phyloP scores from a whole-genome alignment of 2,888 invertebrate species.

The Limnephilus lunatus region DNA sequence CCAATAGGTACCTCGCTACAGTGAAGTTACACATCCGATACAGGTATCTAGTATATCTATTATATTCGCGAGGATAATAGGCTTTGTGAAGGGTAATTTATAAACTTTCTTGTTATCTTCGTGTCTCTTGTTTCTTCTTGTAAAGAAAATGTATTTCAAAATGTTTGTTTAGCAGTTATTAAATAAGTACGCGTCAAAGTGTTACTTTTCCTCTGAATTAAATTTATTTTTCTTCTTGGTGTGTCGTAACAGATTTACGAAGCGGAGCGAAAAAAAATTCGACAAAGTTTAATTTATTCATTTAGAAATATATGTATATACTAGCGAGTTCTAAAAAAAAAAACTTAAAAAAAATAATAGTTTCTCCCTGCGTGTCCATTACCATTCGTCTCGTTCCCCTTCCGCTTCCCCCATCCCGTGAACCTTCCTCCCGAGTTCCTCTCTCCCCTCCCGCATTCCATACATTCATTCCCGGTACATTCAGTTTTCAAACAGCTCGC shows the following conservation, averaged over 20 bases:
- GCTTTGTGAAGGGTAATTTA: constrained; percentile 50
- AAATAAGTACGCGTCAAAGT: constrained; percentile 52
- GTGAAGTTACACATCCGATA: not conserved
- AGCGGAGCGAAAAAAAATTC: constrained; percentile 14
- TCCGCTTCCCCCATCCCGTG: too few species aligned
- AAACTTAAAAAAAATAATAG: too few species aligned
- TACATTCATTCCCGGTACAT: too few species aligned
- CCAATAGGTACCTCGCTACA: not conserved
- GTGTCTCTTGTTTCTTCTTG: constrained; percentile 51
- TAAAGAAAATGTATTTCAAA: constrained; percentile 55
- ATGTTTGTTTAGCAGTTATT: constrained; percentile 54
- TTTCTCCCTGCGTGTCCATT: too few species aligned
- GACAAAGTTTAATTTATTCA: not conserved
- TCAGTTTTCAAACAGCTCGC: too few species aligned
- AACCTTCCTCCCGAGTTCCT: too few species aligned
- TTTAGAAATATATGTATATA: not conserved
- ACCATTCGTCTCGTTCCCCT: too few species aligned
- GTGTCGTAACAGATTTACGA: constrained; percentile 58
- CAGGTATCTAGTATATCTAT: not conserved
- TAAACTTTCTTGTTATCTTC: constrained; percentile 54
- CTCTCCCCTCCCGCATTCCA: too few species aligned
- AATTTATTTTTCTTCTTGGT: constrained; percentile 53
- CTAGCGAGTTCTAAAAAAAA: too few species aligned
- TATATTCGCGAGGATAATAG: constrained; percentile 45
- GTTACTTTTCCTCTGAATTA: constrained; percentile 59